Evolutionary conservation across 2,797 vertebrate species (phyloP).

Genomic region (Ctenopoma multispine): DNA sequence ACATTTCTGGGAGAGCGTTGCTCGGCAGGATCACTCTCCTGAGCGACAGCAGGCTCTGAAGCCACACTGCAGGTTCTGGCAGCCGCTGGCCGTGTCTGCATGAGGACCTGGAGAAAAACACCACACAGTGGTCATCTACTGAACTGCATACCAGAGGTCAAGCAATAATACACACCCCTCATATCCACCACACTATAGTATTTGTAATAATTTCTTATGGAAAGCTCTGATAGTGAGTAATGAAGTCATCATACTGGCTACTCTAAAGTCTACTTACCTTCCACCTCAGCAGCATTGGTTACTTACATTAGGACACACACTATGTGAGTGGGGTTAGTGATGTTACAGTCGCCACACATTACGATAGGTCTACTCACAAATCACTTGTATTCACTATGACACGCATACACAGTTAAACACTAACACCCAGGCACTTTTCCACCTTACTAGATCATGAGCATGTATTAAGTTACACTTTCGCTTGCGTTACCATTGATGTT

Average conservation of each 20-base stretch:
- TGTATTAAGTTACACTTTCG: neutral
- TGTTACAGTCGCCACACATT: slow-evolving; percentile 31
- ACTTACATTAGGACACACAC: slow-evolving; percentile 64
- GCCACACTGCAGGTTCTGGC: slow-evolving; percentile 99
- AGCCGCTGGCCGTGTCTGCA: slow-evolving; percentile 97
- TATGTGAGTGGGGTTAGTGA: slow-evolving; percentile 59
- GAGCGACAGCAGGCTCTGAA: slow-evolving; percentile 99
- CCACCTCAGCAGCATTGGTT: slow-evolving; percentile 51
- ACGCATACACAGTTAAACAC: slow-evolving; percentile 13
- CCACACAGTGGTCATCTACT: slow-evolving; percentile 32
- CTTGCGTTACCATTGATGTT: slow-evolving; percentile 95
- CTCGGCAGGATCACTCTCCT: slow-evolving; percentile 88
- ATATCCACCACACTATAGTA: slow-evolving; percentile 2
- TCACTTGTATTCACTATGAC: slow-evolving; percentile 20
- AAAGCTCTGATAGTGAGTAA: neutral
- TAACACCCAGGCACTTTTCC: slow-evolving; percentile 4
- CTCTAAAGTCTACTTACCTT: slow-evolving; percentile 72
- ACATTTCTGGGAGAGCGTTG: slow-evolving; percentile 76
- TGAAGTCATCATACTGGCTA: slow-evolving; percentile 28
- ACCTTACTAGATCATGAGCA: neutral
- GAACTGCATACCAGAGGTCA: neutral
- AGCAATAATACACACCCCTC: neutral
- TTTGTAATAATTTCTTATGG: too few relatives aligned
- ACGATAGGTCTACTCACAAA: slow-evolving; percentile 17
- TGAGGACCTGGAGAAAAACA: slow-evolving; percentile 92